Base-by-base conservation (phyloP, 2,888 invertebrate genomes). In the Clostera curtula region DNA sequence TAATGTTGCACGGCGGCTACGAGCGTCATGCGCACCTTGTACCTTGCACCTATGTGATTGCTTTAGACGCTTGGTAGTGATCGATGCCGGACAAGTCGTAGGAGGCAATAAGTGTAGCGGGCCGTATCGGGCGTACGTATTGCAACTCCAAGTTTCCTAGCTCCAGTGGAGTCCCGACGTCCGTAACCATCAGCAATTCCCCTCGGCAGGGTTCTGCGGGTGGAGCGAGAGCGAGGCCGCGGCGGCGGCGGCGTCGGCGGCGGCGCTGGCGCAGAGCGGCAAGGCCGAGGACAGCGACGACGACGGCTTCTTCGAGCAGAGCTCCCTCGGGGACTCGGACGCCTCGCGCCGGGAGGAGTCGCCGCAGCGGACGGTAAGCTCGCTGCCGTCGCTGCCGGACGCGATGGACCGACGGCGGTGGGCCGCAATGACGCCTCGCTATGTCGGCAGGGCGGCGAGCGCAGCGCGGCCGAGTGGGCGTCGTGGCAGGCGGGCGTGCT, bases 271-370 rank as follows among this genome's bases (percentile, higher is more conserved):
- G 24, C 32, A 20, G 15, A 36, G 30, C 23, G 32, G 20, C 18
- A 19, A 30, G 36, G 31, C 19, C 29, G 30, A 19, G 34, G 68
- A 70, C 37, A 65, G 63, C 49, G 73, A 69, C 50, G 79, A 76
- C 64, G 77, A 75, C 62, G 79, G 79, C 9, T 79, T 76, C 70
- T 76, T 70, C 66, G 79, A 77, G 48, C 70, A 54, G 57, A 67
- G 66, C 61, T 71, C 67, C 34, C 49, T 55, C 29, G 65, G 60
- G 5, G 62, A 63, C 40, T 52, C 55, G 19, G 62, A 58, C 51
- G 42, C 40, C 20, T 53, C 55, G 31, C 50, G 49, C 23, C 41
- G 19, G 4, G 56, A 49, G 19, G 56, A 45, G 20, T 6, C 34
- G 25, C 31, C 27, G 18, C 24, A 30, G 23, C 9, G n/a, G 25